Conservation (phyloP, 1,140 invertebrate species). For the Planococcus citri region DNA sequence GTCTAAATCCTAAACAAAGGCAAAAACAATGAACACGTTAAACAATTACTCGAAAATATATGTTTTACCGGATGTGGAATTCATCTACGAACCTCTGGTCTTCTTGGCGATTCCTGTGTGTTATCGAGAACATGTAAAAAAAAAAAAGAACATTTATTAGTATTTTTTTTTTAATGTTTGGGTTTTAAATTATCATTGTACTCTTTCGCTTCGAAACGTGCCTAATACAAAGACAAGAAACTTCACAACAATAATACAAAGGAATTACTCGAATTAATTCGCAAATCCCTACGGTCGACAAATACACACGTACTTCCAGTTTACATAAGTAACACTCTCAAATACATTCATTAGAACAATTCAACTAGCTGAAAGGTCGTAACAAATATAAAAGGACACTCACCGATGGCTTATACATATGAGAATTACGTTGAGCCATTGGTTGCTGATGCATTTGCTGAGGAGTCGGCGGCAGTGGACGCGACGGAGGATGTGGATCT, state of each 20-base stretch:
- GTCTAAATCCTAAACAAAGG: constrained; percentile 68
- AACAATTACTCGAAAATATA: too few species aligned
- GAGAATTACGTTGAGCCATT: constrained; percentile 51
- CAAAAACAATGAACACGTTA: constrained; percentile 32
- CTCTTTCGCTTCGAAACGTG: neutral
- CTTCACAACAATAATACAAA: neutral
- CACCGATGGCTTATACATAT: constrained; percentile 74
- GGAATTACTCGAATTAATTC: neutral
- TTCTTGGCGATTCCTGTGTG: constrained; percentile 62
- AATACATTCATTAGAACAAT: too few species aligned
- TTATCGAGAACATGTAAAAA: constrained; percentile 30
- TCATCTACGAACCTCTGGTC: constrained; percentile 55
- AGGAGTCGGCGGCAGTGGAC: constrained; percentile 77
- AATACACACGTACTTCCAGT: too few species aligned
- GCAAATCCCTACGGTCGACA: too few species aligned
- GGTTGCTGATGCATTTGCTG: constrained; percentile 42
- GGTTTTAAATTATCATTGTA: neutral
- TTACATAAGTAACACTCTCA: too few species aligned
- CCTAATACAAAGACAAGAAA: neutral
- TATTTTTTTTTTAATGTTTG: neutral
- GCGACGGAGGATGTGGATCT: constrained; percentile 49
- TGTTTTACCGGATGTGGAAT: neutral
- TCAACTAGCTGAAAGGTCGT: too few species aligned
- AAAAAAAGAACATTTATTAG: constrained; percentile 27
- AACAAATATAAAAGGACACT: constrained; percentile 30